Evolutionary conservation across 2,797 vertebrate genomes (phyloP).

Genomic region (Tapera naevia): DNA sequence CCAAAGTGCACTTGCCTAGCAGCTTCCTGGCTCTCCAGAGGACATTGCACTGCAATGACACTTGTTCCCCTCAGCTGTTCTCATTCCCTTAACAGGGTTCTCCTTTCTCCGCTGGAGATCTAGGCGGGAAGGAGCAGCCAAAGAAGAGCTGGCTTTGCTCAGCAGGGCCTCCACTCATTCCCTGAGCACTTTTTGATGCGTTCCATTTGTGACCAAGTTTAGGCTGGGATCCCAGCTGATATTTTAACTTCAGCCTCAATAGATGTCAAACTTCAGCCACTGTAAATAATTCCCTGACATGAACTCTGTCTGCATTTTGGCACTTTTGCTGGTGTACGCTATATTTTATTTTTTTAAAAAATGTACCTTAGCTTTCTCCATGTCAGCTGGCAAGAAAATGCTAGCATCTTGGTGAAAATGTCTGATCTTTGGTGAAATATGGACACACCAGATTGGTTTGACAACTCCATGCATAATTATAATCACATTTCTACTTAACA

Average conservation of each 20-base stretch:
- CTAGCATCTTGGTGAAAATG: background rate
- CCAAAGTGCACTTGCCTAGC: background rate
- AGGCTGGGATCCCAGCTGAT: slow-evolving; percentile 62
- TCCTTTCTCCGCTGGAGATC: slow-evolving; percentile 2
- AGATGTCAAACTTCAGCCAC: slow-evolving; percentile 59
- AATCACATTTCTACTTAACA: slow-evolving; percentile 28
- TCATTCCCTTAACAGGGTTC: background rate
- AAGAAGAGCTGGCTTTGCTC: slow-evolving; percentile 43
- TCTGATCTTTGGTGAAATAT: background rate
- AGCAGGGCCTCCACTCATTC: slow-evolving; percentile 60
- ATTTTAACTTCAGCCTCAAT: slow-evolving; percentile 65
- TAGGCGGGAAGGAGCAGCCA: background rate
- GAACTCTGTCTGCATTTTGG: slow-evolving; percentile 18
- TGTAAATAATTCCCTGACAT: slow-evolving; percentile 54
- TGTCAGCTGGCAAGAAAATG: background rate
- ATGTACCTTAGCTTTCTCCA: background rate
- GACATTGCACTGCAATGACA: background rate
- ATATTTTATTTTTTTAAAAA: background rate
- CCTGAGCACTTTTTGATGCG: slow-evolving; percentile 36
- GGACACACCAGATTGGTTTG: slow-evolving; percentile 7
- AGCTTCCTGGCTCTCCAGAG: background rate
- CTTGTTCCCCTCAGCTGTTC: slow-evolving; percentile 33
- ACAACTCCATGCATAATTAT: slow-evolving; percentile 1
- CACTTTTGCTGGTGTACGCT: slow-evolving; percentile 6
- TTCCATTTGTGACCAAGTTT: slow-evolving; percentile 55